phyloP scores from a whole-genome alignment of 2,797 vertebrate genomes.

The Molossus alvarezi region DNA sequence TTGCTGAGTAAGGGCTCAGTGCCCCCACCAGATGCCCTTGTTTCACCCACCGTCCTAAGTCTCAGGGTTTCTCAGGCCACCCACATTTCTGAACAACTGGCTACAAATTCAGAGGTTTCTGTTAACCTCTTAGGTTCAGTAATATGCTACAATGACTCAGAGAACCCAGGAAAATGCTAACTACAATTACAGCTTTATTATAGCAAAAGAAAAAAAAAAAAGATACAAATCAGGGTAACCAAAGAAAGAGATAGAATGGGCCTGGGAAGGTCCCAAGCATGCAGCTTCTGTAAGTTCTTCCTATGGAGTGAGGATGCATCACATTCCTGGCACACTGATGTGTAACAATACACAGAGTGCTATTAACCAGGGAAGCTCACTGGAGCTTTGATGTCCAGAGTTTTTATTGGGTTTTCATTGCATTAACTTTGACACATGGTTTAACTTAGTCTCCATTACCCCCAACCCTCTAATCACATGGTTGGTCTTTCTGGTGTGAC shows the following conservation, averaged over 20 bases:
- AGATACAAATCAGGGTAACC: background rate
- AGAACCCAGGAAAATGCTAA: slow-evolving; percentile 34
- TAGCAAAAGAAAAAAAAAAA: background rate
- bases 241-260: background rate
- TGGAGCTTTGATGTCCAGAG: background rate
- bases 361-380: background rate
- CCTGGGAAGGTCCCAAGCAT: background rate
- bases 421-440: background rate
- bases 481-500: background rate
- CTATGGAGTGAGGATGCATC: background rate
- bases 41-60: background rate
- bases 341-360: background rate
- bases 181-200: background rate
- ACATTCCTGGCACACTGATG: rapidly evolving
- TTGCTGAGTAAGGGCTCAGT: background rate
- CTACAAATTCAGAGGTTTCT: background rate
- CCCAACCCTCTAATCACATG: background rate
- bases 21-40: background rate
- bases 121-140: background rate
- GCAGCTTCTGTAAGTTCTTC: background rate
- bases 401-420: slow-evolving; percentile 2
- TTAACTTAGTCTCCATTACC: background rate
- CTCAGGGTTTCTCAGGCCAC: background rate
- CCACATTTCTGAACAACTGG: background rate
- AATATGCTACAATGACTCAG: slow-evolving; percentile 26